Conservation (phyloP, 2,888 invertebrate species). For the Calephelis perditalis region DNA sequence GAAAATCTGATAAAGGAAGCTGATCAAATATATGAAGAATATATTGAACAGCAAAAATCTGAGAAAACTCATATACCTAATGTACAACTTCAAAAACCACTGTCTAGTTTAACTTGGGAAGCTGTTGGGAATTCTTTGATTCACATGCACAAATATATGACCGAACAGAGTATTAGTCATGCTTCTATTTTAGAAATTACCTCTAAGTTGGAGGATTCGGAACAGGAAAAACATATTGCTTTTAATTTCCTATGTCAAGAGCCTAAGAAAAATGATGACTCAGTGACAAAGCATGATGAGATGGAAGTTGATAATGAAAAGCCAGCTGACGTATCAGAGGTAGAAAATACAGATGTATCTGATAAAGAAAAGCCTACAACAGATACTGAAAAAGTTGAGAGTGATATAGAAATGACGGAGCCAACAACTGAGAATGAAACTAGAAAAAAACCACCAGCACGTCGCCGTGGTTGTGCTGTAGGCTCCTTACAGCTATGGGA, state of each 20-base stretch:
- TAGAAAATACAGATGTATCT: constrained; percentile 61
- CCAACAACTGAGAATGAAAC: constrained; percentile 45
- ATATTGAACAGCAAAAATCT: constrained; percentile 71
- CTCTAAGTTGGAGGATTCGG: constrained; percentile 48
- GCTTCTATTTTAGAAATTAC: constrained; percentile 62
- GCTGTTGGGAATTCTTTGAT: constrained; percentile 82
- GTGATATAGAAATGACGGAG: constrained; percentile 28
- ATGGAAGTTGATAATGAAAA: constrained; percentile 43
- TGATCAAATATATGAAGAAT: constrained; percentile 71
- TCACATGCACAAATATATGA: constrained; percentile 81
- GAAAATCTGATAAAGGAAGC: constrained; percentile 78
- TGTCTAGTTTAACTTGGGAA: constrained; percentile 80
- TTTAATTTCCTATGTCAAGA: constrained; percentile 44
- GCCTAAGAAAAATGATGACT: constrained; percentile 41
- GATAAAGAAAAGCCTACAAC: constrained; percentile 62
- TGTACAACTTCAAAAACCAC: constrained; percentile 77
- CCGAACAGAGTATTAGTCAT: constrained; percentile 78
- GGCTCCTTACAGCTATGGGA: constrained; percentile 87
- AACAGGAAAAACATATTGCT: constrained; percentile 45
- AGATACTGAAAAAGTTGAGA: constrained; percentile 45
- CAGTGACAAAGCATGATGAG: constrained; percentile 44
- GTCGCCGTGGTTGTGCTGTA: constrained; percentile 85
- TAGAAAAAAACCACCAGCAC: constrained; percentile 69
- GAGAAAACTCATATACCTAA: constrained; percentile 73
- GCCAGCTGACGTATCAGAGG: constrained; percentile 50